phyloP scores from a whole-genome alignment of 2,888 invertebrate species.

The Congeria kusceri region DNA sequence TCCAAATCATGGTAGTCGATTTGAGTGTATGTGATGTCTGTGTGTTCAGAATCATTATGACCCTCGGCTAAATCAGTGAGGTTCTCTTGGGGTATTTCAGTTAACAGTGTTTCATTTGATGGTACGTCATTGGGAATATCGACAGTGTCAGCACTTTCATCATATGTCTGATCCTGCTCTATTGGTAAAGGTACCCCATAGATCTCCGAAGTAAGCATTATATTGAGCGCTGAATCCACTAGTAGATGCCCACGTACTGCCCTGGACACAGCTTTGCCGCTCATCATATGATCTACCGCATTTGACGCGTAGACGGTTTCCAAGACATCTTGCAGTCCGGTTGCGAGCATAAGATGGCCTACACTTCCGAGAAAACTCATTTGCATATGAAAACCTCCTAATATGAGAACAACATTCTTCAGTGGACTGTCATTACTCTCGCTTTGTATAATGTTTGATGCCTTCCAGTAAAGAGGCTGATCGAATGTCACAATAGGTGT shows the following conservation, averaged over 20 bases:
- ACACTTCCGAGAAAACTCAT: too few species aligned
- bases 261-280: constrained; percentile 59
- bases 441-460: too few species aligned
- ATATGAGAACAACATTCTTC: too few species aligned
- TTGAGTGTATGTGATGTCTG: not conserved
- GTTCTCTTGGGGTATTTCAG: not conserved
- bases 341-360: too few species aligned
- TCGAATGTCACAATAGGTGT: too few species aligned
- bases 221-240: constrained; percentile 29
- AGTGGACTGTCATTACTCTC: too few species aligned
- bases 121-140: too few species aligned
- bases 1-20: not conserved
- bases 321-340: constrained; percentile 35
- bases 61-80: too few species aligned
- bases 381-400: too few species aligned
- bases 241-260: constrained; percentile 62
- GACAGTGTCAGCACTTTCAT: not conserved
- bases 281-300: constrained; percentile 61
- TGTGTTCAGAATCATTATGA: too few species aligned
- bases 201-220: not conserved
- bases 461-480: too few species aligned
- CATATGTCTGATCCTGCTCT: not conserved
- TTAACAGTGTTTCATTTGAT: too few species aligned
- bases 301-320: constrained; percentile 62
- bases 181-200: not conserved